Percentiles rank a stretch among this genome's conserved stretches.
Evolutionary conservation across 2,797 vertebrate genomes (phyloP).

Genomic region (Melanotaenia maccullochi): DNA sequence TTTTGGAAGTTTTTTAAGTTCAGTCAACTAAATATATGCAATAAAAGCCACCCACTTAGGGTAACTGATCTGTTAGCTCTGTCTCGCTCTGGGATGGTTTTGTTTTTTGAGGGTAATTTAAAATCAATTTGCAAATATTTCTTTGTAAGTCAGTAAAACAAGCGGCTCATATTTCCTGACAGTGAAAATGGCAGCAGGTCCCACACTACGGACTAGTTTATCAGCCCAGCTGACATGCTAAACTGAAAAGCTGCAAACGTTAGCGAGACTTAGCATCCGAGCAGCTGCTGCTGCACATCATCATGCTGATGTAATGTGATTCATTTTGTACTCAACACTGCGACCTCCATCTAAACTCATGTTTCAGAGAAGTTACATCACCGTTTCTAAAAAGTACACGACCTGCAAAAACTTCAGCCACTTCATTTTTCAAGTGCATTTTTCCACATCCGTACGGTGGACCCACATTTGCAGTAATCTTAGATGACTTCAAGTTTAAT

Average conservation of each 20-base stretch:
- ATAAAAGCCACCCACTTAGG: too few species aligned
- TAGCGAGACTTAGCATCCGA: background rate
- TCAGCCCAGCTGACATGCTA: background rate
- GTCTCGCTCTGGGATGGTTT: background rate
- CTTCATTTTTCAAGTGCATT: background rate
- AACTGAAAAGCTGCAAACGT: background rate
- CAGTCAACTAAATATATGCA: too few species aligned
- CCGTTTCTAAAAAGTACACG: background rate
- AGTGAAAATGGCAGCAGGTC: background rate
- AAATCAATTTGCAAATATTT: background rate
- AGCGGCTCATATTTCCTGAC: background rate
- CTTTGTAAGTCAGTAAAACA: background rate
- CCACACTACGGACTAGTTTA: background rate
- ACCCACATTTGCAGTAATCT: background rate
- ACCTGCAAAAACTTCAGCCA: background rate
- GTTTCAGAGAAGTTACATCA: background rate
- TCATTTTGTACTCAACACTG: background rate
- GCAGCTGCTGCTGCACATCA: slow-evolving; percentile 4
- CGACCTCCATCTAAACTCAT: background rate
- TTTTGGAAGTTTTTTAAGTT: too few species aligned
- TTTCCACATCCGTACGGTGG: background rate
- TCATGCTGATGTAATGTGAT: background rate
- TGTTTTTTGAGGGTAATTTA: too few species aligned
- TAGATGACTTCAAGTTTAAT: background rate
- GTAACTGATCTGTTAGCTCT: too few species aligned